phyloP scores from a whole-genome alignment of 2,113 vertebrate species.

The Phyllopteryx taeniolatus region DNA sequence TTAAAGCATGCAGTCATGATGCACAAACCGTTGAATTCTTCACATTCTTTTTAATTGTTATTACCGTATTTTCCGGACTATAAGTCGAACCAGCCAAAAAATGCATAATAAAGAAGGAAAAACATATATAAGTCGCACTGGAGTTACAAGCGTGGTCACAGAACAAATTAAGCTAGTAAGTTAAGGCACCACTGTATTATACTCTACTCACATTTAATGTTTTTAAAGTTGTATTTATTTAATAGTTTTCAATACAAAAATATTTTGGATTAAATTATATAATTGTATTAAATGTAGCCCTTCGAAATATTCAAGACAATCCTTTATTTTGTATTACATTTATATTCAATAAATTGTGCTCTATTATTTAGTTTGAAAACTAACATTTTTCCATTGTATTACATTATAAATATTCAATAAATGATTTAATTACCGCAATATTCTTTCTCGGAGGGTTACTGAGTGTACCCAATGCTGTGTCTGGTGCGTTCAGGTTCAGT shows the following conservation, averaged over 20 bases:
- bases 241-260: too few relatives aligned
- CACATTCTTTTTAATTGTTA: neutral
- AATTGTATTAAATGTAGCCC: neutral
- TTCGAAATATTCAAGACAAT: neutral
- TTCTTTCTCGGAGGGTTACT: neutral
- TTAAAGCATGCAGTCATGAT: neutral
- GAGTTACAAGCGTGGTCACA: neutral
- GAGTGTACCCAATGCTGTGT: neutral
- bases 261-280: too few relatives aligned
- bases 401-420: neutral
- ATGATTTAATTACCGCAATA: neutral
- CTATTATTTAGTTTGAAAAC: neutral
- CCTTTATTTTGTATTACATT: neutral
- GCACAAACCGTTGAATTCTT: neutral
- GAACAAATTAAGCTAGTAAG: neutral
- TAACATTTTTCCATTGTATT: neutral
- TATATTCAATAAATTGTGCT: neutral
- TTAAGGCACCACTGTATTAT: neutral
- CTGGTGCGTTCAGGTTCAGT: slow-evolving; percentile 31
- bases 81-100: too few relatives aligned
- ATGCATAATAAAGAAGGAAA: too few relatives aligned
- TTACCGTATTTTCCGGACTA: too few relatives aligned
- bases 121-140: too few relatives aligned
- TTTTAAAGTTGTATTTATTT: too few relatives aligned
- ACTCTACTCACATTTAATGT: too few relatives aligned